phyloP scores from a whole-genome alignment of 2,113 vertebrate genomes.

The Talpa occidentalis region DNA sequence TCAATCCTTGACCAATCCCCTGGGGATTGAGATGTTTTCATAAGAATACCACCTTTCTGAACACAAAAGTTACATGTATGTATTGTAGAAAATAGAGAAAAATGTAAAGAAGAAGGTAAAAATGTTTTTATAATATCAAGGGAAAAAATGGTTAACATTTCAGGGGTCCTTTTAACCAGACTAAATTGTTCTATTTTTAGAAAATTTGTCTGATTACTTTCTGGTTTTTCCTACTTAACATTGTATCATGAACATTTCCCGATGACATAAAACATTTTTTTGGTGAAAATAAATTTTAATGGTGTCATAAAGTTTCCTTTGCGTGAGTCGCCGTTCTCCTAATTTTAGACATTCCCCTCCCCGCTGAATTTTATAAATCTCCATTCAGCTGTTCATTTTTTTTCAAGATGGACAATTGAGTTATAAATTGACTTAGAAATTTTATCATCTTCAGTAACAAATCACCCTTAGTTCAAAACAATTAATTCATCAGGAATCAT shows the following conservation, averaged over 20 bases:
- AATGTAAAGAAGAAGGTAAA: constrained; percentile 1
- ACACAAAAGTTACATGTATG: background rate
- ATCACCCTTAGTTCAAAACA: background rate
- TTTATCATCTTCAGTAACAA: background rate
- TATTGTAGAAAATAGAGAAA: background rate
- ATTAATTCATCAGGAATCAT: background rate
- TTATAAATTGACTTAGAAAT: background rate
- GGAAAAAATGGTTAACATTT: background rate
- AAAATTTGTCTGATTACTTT: constrained; percentile 34
- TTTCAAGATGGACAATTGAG: background rate
- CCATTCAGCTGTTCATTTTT: background rate
- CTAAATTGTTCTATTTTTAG: constrained; percentile 4
- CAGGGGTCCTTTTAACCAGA: background rate
- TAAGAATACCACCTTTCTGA: background rate
- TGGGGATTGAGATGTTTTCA: background rate
- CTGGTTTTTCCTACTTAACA: background rate
- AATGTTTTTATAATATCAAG: background rate
- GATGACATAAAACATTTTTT: background rate
- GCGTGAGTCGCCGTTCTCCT: background rate
- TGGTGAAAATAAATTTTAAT: constrained; percentile 12
- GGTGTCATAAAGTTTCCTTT: background rate
- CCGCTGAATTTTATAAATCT: background rate
- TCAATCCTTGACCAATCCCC: background rate
- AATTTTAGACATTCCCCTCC: background rate
- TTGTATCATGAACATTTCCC: constrained; percentile 16